These are phyloP conservation scores for Hemiprocne comata DNA, from an alignment of 2,113 vertebrate genomes.

Conservation along the genomic window DNA sequence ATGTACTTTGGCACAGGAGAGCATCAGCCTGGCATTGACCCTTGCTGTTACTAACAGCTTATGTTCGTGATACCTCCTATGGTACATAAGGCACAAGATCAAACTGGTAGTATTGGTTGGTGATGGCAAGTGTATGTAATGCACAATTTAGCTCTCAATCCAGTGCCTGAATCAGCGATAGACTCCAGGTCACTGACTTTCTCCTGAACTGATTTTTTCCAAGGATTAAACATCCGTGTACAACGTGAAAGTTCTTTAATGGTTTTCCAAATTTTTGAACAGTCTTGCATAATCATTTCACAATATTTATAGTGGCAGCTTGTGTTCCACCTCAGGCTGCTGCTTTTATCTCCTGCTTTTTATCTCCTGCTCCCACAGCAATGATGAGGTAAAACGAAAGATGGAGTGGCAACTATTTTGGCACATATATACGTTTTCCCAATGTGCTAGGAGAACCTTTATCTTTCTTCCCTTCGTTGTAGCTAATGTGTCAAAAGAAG, in stretches of 20 bases:
- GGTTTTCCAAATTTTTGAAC: slow-evolving; percentile 52
- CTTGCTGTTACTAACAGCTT: not conserved
- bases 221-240: slow-evolving; percentile 49
- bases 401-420: not conserved
- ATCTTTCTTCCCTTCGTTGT: not conserved
- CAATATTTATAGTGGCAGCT: slow-evolving; percentile 63
- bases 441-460: not conserved
- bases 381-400: slow-evolving; percentile 27
- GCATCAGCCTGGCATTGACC: not conserved
- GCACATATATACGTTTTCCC: not conserved
- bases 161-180: slow-evolving; percentile 12
- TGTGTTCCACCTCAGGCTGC: slow-evolving; percentile 8
- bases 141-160: slow-evolving; percentile 7
- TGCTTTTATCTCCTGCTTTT: slow-evolving; percentile 39
- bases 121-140: not conserved
- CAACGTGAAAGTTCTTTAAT: slow-evolving; percentile 25
- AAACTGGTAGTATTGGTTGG: not conserved
- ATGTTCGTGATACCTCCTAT: not conserved
- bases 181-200: slow-evolving; percentile 55
- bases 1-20: not conserved
- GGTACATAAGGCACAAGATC: not conserved
- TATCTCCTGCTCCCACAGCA: slow-evolving; percentile 31
- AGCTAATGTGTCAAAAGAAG: not conserved
- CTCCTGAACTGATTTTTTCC: slow-evolving; percentile 6
- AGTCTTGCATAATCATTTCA: slow-evolving; percentile 58